Percentiles rank a stretch among this genome's conserved stretches.
These are phyloP conservation scores for Lagodon rhomboides DNA, from an alignment of 2,797 vertebrate species.

Conservation along the genomic window DNA sequence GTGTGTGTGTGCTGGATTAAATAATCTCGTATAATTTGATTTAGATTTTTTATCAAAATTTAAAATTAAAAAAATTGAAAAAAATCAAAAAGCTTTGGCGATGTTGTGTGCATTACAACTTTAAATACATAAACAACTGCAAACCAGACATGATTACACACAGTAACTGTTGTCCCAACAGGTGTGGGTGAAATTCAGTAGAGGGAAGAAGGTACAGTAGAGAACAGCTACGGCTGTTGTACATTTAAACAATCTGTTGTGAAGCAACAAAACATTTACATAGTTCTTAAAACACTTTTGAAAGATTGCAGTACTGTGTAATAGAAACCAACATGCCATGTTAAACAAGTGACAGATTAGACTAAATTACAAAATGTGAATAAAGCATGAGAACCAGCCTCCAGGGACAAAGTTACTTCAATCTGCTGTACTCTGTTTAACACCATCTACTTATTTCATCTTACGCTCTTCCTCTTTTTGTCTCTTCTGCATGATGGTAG, in stretches of 20 bases:
- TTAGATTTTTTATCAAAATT: background rate
- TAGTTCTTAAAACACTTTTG: background rate
- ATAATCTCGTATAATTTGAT: conserved; percentile 11
- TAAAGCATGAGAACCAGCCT: background rate
- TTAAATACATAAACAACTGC: conserved; percentile 12
- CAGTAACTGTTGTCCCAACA: conserved; percentile 24
- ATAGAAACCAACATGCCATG: background rate
- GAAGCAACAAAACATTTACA: conserved; percentile 16
- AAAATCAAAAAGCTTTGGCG: conserved; percentile 2
- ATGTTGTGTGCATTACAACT: background rate
- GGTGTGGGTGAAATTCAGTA: background rate
- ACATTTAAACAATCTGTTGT: conserved; percentile 18
- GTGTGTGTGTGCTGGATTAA: background rate
- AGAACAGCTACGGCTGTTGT: conserved; percentile 34
- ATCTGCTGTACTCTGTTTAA: background rate
- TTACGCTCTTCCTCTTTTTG: background rate
- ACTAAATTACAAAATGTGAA: background rate
- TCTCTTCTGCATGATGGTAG: conserved; percentile 5
- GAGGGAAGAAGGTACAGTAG: conserved; percentile 5
- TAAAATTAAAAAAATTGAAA: background rate
- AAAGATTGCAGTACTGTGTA: background rate
- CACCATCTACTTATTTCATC: background rate
- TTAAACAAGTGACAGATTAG: background rate
- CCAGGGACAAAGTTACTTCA: too few species aligned
- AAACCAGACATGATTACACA: conserved; percentile 14